A percentile compares a stretch with the other conserved stretches of the same genome.
Conservation (phyloP, 1,140 invertebrate genomes). For the Plodia interpunctella region DNA sequence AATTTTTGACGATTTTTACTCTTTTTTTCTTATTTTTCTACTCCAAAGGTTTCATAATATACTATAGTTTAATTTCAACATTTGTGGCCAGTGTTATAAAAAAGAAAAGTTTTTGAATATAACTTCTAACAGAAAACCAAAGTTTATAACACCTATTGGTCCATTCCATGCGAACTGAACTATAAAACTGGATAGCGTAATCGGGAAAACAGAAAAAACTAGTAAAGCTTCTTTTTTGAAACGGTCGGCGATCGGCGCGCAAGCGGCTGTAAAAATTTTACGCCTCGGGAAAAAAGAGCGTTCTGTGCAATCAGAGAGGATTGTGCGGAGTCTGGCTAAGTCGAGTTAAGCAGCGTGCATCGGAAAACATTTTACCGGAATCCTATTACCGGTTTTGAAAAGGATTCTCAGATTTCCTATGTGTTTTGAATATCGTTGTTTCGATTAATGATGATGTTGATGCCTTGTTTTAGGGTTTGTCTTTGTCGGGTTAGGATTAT, state of each 20-base stretch:
- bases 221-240: slow-evolving; percentile 12
- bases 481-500: too few relatives aligned
- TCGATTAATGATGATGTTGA: neutral
- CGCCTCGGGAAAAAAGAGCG: slow-evolving; percentile 38
- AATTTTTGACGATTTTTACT: too few relatives aligned
- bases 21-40: too few relatives aligned
- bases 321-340: slow-evolving; percentile 52
- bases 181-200: neutral
- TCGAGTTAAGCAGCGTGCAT: slow-evolving; percentile 39
- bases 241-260: slow-evolving; percentile 17
- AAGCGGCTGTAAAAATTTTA: slow-evolving; percentile 42
- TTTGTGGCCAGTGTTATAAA: too few relatives aligned
- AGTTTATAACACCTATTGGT: neutral
- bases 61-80: too few relatives aligned
- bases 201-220: slow-evolving; percentile 5
- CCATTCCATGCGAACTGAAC: neutral
- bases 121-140: slow-evolving; percentile 3
- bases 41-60: too few relatives aligned
- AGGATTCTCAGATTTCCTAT: slow-evolving; percentile 16
- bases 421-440: neutral
- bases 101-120: neutral
- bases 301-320: slow-evolving; percentile 60
- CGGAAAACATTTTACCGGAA: slow-evolving; percentile 36
- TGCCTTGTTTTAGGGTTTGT: neutral
- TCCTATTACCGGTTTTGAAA: slow-evolving; percentile 31